Conservation (phyloP, 2,113 vertebrate species). For the Chionis minor region DNA sequence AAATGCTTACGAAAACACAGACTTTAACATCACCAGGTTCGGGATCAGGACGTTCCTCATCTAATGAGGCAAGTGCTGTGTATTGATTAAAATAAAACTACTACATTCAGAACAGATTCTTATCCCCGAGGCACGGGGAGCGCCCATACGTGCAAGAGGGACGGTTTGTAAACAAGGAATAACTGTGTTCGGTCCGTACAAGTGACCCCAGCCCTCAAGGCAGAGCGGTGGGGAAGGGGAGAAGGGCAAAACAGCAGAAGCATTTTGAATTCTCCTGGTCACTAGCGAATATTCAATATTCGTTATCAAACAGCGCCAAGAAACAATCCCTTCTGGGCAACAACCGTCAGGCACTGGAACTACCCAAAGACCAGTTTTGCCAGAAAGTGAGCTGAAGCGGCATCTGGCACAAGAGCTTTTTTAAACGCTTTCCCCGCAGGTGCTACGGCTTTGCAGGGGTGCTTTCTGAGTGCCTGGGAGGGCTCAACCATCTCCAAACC, state of each 20-base stretch:
- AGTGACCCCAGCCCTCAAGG: neutral
- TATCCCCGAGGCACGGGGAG: neutral
- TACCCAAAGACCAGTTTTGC: neutral
- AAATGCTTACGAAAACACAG: neutral
- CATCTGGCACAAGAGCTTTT: neutral
- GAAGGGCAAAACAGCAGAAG: neutral
- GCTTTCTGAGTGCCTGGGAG: fast-evolving
- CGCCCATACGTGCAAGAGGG: neutral
- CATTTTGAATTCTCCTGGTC: neutral
- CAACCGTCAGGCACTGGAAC: neutral
- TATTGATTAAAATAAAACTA: neutral
- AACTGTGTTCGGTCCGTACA: neutral
- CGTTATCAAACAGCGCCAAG: neutral
- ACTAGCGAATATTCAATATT: fast-evolving
- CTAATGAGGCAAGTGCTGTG: neutral
- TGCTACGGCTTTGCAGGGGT: neutral
- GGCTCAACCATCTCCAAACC: neutral
- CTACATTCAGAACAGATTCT: neutral
- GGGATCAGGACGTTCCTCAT: neutral
- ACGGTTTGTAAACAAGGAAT: neutral
- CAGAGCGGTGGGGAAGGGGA: neutral
- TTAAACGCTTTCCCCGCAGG: neutral
- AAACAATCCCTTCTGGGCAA: neutral
- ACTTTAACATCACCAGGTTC: neutral
- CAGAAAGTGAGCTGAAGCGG: neutral